Percentiles rank a stretch among this genome's conserved stretches.
These are phyloP conservation scores for Xenopus laevis DNA, from an alignment of 2,113 vertebrate species.

Conservation along the genomic window DNA sequence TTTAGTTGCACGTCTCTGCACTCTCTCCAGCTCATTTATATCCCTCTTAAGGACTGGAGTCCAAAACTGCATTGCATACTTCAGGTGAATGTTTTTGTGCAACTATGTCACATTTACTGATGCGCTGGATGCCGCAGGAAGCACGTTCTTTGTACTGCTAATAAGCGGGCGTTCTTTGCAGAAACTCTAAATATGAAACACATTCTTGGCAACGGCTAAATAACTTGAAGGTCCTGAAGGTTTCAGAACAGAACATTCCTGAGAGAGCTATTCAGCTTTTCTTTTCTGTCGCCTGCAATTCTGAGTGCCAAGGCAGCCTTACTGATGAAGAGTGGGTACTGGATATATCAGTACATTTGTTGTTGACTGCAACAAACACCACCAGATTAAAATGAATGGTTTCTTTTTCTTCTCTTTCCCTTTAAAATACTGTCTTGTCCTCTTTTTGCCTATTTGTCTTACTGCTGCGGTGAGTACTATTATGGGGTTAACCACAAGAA, in stretches of 20 bases:
- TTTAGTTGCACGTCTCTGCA: no score
- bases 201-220: background rate
- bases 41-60: no score
- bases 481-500: no score
- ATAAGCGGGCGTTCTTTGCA: background rate
- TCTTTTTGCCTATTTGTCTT: background rate
- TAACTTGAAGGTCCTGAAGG: background rate
- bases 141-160: no score
- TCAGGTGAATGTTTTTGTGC: no score
- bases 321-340: no score
- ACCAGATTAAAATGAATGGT: background rate
- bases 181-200: slow-evolving; percentile 17
- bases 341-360: background rate
- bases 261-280: background rate
- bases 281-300: background rate
- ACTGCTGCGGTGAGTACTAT: background rate
- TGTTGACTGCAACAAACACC: background rate
- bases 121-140: no score
- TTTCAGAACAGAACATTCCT: background rate
- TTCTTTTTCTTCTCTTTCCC: background rate
- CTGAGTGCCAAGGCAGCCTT: background rate
- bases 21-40: no score
- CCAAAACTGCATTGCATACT: no score
- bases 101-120: no score
- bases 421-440: no score